Conservation (phyloP, 2,888 invertebrate species). For the Dioctria linearis region DNA sequence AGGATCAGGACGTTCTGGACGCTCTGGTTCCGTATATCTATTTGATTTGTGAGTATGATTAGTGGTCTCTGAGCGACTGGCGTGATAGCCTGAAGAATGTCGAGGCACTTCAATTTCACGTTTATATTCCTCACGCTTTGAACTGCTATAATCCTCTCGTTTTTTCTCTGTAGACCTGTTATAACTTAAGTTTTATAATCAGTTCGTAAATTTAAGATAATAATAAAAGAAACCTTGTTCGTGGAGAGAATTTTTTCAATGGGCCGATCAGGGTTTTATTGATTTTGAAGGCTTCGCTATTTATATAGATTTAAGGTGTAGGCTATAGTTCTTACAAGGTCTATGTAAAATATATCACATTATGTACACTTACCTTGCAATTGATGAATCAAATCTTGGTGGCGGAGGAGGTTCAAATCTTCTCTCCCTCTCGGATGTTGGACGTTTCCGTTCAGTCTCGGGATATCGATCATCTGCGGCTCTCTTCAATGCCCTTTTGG, state of each 20-base stretch:
- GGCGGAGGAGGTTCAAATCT: constrained; percentile 71
- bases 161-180: constrained; percentile 63
- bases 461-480: constrained; percentile 68
- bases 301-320: too few species aligned
- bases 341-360: too few species aligned
- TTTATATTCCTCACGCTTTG: constrained; percentile 68
- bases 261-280: too few species aligned
- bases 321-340: too few species aligned
- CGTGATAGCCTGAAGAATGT: constrained; percentile 65
- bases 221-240: neutral
- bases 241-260: too few species aligned
- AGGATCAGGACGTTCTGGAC: constrained; percentile 54
- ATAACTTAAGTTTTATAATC: constrained; percentile 25
- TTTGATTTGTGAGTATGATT: constrained; percentile 51
- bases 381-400: constrained; percentile 69
- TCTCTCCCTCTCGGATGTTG: constrained; percentile 62
- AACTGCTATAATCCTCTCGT: constrained; percentile 56
- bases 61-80: constrained; percentile 59
- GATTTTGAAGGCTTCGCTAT: too few species aligned
- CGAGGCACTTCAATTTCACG: constrained; percentile 66
- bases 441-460: constrained; percentile 67
- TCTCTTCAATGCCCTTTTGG: constrained; percentile 68
- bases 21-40: constrained; percentile 54
- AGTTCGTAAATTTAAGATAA: neutral
- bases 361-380: constrained; percentile 65